Evolutionary conservation across 2,888 invertebrate species (phyloP).

Genomic region (Acronicta alni): DNA sequence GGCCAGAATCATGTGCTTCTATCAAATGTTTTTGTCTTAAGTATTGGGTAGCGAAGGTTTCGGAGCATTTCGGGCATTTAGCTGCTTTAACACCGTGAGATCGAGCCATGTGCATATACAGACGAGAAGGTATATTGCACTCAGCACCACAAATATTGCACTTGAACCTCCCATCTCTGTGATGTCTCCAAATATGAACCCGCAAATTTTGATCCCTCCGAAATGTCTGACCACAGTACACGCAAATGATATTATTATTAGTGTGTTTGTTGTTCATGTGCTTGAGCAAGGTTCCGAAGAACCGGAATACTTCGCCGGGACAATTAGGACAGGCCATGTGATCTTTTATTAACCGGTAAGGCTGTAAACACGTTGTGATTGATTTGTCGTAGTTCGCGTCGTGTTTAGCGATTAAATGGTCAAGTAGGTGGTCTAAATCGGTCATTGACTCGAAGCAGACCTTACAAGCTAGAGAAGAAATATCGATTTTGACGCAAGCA

Average conservation of each 20-base stretch:
- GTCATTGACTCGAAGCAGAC: conserved; percentile 78
- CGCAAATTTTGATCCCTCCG: conserved; percentile 82
- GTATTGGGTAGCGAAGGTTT: conserved; percentile 86
- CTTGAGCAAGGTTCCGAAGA: conserved; percentile 83
- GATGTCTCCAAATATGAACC: conserved; percentile 84
- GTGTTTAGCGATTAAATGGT: conserved; percentile 81
- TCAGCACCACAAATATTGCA: conserved; percentile 80
- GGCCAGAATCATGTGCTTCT: conserved; percentile 83
- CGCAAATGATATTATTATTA: conserved; percentile 84
- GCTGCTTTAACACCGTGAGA: conserved; percentile 83
- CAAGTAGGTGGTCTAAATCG: conserved; percentile 75
- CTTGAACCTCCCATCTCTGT: conserved; percentile 80
- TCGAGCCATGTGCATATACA: conserved; percentile 85
- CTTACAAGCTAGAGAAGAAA: conserved; percentile 80
- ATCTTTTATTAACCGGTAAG: conserved; percentile 79
- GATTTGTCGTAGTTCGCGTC: conserved; percentile 81
- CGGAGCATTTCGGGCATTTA: conserved; percentile 81
- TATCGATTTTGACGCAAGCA: conserved; percentile 83
- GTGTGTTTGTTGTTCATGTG: conserved; percentile 84
- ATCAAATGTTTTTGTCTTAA: conserved; percentile 87
- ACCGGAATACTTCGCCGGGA: conserved; percentile 77
- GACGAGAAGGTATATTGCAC: conserved; percentile 82
- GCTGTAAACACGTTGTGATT: conserved; percentile 81
- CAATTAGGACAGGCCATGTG: conserved; percentile 83
- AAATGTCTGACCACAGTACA: conserved; percentile 83